These are phyloP conservation scores for Eupeodes luniger DNA, from an alignment of 2,888 invertebrate species.

Conservation along the genomic window DNA sequence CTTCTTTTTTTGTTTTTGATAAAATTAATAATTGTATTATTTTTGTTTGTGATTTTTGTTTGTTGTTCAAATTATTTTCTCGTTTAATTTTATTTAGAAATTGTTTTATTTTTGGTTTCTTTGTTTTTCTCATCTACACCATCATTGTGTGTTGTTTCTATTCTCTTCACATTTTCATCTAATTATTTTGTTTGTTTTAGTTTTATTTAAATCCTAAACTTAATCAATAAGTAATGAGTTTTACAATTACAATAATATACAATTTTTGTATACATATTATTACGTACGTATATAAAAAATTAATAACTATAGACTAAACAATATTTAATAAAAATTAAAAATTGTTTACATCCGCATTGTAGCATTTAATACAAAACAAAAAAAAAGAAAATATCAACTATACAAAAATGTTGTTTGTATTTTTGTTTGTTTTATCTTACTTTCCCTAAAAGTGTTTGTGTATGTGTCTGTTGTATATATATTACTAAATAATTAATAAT, in stretches of 20 bases:
- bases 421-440: constrained; percentile 39
- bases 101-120: constrained; percentile 40
- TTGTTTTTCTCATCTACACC: constrained; percentile 50
- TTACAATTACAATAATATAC: constrained; percentile 68
- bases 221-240: constrained; percentile 71
- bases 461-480: constrained; percentile 51
- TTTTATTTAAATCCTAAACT: constrained; percentile 51
- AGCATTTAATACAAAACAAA: too few species aligned
- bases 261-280: constrained; percentile 39
- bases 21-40: constrained; percentile 12
- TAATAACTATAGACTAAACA: constrained; percentile 55
- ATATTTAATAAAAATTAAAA: constrained; percentile 72
- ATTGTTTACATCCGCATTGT: constrained; percentile 49
- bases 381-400: constrained; percentile 51
- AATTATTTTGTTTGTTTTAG: constrained; percentile 14
- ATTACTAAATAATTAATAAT: constrained; percentile 59
- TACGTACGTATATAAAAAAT: constrained; percentile 33
- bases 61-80: constrained; percentile 29
- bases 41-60: constrained; percentile 34
- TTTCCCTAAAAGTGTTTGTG: constrained; percentile 66
- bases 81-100: constrained; percentile 28
- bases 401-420: constrained; percentile 44
- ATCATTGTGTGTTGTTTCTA: constrained; percentile 39
- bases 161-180: not conserved
- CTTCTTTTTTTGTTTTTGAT: constrained; percentile 35